Evolutionary conservation across 1,140 invertebrate genomes (phyloP).

Genomic region (Drosophila baimaii): DNA sequence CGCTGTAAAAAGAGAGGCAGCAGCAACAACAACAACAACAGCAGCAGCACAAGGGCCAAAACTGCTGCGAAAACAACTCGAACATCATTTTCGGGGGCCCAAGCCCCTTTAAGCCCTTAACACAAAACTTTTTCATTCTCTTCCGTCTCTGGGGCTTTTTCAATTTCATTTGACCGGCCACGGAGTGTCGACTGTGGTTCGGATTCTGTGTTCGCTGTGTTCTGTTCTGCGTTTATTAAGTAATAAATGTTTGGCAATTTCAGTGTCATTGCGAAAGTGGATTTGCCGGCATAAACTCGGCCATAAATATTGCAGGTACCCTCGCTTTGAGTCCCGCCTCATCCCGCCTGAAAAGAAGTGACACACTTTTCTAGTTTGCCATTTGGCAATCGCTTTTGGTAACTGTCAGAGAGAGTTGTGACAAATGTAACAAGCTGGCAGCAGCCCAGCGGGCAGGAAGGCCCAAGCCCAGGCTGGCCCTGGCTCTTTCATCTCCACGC

Average conservation of each 20-base stretch:
- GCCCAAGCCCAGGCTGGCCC: slow-evolving; percentile 2
- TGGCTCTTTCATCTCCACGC: slow-evolving; percentile 19
- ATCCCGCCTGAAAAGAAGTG: slow-evolving; percentile 28
- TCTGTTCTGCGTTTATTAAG: slow-evolving; percentile 69
- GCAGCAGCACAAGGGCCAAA: slow-evolving; percentile 27
- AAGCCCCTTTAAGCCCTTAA: slow-evolving; percentile 66
- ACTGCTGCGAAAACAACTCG: slow-evolving; percentile 45
- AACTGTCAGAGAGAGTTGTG: slow-evolving; percentile 57
- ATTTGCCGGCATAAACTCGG: slow-evolving; percentile 32
- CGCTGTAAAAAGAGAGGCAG: slow-evolving; percentile 57
- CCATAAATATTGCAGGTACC: slow-evolving; percentile 63
- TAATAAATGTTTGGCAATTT: slow-evolving; percentile 75
- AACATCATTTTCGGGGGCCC: slow-evolving; percentile 33
- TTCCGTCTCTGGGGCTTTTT: slow-evolving; percentile 44
- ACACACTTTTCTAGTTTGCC: slow-evolving; percentile 65
- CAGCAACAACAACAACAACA: slow-evolving; percentile 18
- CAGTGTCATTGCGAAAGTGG: slow-evolving; percentile 49
- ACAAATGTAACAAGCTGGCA: slow-evolving; percentile 62
- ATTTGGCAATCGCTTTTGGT: slow-evolving; percentile 60
- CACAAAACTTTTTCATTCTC: slow-evolving; percentile 56
- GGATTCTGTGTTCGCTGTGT: no score
- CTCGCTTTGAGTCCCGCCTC: no score
- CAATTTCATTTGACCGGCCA: slow-evolving; percentile 50
- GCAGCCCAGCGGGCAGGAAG: slow-evolving; percentile 42
- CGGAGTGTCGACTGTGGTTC: neutral